phyloP scores from a whole-genome alignment of 1,140 invertebrate species.

The Zaprionus vittiger region DNA sequence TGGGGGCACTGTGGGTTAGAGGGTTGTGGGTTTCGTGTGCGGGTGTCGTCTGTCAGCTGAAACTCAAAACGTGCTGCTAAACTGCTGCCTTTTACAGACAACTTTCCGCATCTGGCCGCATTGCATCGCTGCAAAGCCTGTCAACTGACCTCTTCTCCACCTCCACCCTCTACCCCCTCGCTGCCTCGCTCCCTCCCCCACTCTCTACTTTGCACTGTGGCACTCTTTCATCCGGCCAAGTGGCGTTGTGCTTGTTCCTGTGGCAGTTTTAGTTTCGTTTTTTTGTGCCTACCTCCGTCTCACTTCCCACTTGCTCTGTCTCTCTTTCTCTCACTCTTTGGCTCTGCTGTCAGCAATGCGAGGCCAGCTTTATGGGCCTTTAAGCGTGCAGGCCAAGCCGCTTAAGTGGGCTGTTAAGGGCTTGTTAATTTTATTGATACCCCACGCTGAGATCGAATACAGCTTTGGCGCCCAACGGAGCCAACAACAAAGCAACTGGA shows the following conservation, averaged over 20 bases:
- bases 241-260: constrained; percentile 26
- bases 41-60: constrained; percentile 41
- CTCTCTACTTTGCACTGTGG: constrained; percentile 7
- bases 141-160: neutral
- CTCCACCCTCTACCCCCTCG: neutral
- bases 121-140: neutral
- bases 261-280: constrained; percentile 6
- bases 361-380: constrained; percentile 57
- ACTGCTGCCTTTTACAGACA: constrained; percentile 52
- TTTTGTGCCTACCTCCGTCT: neutral
- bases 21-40: constrained; percentile 3
- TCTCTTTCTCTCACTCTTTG: neutral
- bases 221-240: constrained; percentile 31
- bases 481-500: neutral
- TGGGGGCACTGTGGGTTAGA: neutral
- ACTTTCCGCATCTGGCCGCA: constrained; percentile 35
- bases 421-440: constrained; percentile 64
- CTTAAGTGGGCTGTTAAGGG: constrained; percentile 57
- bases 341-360: neutral
- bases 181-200: constrained; percentile 2
- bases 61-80: constrained; percentile 70
- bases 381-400: constrained; percentile 50
- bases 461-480: constrained; percentile 20
- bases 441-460: constrained; percentile 42
- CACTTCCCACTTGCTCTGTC: too few species aligned